Base-by-base conservation (phyloP, 2,888 invertebrate genomes). In the Acleris holmiana region DNA sequence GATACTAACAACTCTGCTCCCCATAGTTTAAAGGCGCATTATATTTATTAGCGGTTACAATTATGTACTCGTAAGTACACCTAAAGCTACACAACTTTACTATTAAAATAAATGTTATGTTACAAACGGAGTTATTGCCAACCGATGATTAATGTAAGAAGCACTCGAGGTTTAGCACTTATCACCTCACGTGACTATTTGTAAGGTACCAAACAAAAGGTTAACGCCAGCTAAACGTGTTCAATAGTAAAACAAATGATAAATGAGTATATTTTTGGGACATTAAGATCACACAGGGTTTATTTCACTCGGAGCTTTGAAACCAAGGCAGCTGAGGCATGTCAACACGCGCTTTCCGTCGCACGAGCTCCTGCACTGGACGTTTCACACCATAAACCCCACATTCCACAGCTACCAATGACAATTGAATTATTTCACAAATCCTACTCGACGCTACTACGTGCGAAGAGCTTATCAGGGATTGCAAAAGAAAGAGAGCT, bases 251-350 rank as follows among this genome's bases (percentile, higher is more conserved):
- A 51, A 59, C 46, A 49, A 17, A 61, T 61, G 57, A 62, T 61
- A 51, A 63, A 60, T 60, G 56, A 46, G 8, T 56, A 19, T 44
- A 66, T 61, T 62, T 41, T 19, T 63, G 57, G 53, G 61, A 48
- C 56, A 57, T 69, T 67, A 53, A n/a, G 23, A 70, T 48, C 69
- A 71, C 72, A 70, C 68, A 56, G 69, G 55, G 44, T 59, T 15
- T 60, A 21, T 55, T 64, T 47, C 51, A 25, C 35, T 41, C 5
- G 56, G 41, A 17, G 61, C 25, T 47, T 61, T 58, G 44, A 61
- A 21, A n/a, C 49, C 35, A 13, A n/a, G 18, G 64, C 49, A n/a
- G 19, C 23, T 62, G 25, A 15, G 49, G 23, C 48, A 55, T 29
- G 19, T 35, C 41, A 25, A 47, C 53, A 58, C 48, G 29, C 50